These are phyloP conservation scores for Sialis lutaria DNA, from an alignment of 2,888 invertebrate species.

Conservation along the genomic window DNA sequence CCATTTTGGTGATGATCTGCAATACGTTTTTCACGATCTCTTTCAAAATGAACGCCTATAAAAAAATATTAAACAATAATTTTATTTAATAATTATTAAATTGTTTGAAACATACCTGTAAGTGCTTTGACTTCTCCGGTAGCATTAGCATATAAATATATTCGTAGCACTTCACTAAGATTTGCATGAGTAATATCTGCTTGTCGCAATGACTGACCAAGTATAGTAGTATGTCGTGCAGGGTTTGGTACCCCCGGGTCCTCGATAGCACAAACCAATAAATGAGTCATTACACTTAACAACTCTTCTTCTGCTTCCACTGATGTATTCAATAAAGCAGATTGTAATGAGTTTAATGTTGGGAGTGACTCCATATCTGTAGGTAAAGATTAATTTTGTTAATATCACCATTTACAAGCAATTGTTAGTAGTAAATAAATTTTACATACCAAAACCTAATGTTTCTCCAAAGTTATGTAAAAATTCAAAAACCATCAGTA, in stretches of 20 bases:
- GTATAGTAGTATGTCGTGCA: conserved; percentile 70
- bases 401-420: not conserved
- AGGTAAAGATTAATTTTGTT: conserved; percentile 9
- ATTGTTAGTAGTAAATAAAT: not conserved
- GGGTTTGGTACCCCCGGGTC: conserved; percentile 87
- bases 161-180: conserved; percentile 77
- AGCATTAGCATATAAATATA: conserved; percentile 80
- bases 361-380: conserved; percentile 75
- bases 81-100: not conserved
- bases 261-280: conserved; percentile 82
- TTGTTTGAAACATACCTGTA: conserved; percentile 29
- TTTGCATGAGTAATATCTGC: conserved; percentile 85
- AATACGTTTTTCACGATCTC: conserved; percentile 61
- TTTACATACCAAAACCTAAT: conserved; percentile 67
- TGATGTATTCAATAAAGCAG: conserved; percentile 65
- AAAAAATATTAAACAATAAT: not conserved
- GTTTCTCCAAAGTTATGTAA: conserved; percentile 91
- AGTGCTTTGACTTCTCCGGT: conserved; percentile 71
- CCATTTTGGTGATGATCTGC: conserved; percentile 71
- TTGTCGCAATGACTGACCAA: conserved; percentile 77
- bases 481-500: conserved; percentile 92
- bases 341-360: conserved; percentile 69
- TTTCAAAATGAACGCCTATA: conserved; percentile 56
- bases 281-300: conserved; percentile 71
- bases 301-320: conserved; percentile 72